Evolutionary conservation across 2,113 vertebrate genomes (phyloP), one percentile per base, ranked within the genome.

Genomic region (Cololabis saira): DNA sequence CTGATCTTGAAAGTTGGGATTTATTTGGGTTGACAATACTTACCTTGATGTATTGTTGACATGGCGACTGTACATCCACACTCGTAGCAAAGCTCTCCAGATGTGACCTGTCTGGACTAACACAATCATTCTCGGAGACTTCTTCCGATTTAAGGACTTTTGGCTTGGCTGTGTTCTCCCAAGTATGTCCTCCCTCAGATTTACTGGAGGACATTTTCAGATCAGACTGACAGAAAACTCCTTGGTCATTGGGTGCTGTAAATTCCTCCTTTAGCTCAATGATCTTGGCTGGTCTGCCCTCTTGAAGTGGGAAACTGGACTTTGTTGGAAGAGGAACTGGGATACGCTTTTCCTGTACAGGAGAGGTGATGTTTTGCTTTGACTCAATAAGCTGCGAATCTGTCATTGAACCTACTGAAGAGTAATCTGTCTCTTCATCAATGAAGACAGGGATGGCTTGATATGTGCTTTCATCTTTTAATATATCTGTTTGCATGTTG

Each of bases 1-100:
- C 61, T 50, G 51, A 56, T 79, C 76, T 86, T 76, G 59, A 63
- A 33, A 3, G 44, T 9, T 58, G 61, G 37, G 57, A 78, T 80
- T 54, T 64, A 48, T 12, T 37, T 16, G 70, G 74, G 74, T 85
- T 90, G 63, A 70, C 56, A 49, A 69, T 65, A 16, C 47, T 83
- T 50, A 69, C 24, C 21, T 45, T 64, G 44, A 33, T n/a, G 27
- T 45, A 15, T 68, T 74, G n/a, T 49, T 80, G 80, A 52, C 64
- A n/a, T 64, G 87, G 78, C 7, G 11, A 37, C 33, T 86, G 87
- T 13, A 33, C 67, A 80, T 90, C 81, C 87, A 87, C 92, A 80
- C 92, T 90, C 14, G 82, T 87, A 64, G 62, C 89, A 76, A 92
- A 30, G 83, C 61, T 91, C 71, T 87, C 88, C 75, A 91, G 91